Base-by-base conservation (phyloP, 2,113 vertebrate genomes). In the Bos javanicus region DNA sequence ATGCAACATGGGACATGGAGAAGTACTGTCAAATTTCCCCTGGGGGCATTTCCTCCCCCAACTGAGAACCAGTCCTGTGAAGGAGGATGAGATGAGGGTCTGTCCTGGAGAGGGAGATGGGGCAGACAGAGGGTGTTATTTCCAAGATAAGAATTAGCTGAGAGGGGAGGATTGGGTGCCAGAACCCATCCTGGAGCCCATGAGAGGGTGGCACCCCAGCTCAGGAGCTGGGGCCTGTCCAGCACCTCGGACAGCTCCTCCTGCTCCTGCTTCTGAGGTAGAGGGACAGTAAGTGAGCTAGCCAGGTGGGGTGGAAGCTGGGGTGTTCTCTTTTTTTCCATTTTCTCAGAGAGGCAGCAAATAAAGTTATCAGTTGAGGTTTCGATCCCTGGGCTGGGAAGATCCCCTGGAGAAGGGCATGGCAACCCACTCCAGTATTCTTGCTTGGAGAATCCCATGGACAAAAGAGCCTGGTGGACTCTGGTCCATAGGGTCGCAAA, bases 181-280 rank as follows among this genome's bases (percentile, higher is more conserved):
- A 4, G 64, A 43, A n/a, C 11, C 0, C 15, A 16, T 54, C n/a
- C 33, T 82, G 25, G 21, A 28, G n/a, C 2, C 15, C 1, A 2
- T 5, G 50, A 21, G n/a, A 5, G 26, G 10, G 6, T 1, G 64
- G 25, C 15, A 56, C 48, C 48, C n/a, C 48, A 23, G 71, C 5
- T 2, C 16, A 14, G 2, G 30, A 7, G 74, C 39, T 21, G 1
- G 15, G 89, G 19, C 78, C 19, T 56, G 4, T 8, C 7, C 30
- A 92, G 78, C 46, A 39, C 62, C 54, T 3, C 0, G 46, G 84
- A 95, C 54, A 83, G 62, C 82, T 60, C 82, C 50, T 11, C 28
- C 7, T 4, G 74, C 17, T 17, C 76, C 76, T 11, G 76, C 76
- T 13, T 54, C 62, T 21, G 62, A 25, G 48, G 15, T 26, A 7